phyloP scores from a whole-genome alignment of 1,140 invertebrate species.

The Macrobrachium nipponense region DNA sequence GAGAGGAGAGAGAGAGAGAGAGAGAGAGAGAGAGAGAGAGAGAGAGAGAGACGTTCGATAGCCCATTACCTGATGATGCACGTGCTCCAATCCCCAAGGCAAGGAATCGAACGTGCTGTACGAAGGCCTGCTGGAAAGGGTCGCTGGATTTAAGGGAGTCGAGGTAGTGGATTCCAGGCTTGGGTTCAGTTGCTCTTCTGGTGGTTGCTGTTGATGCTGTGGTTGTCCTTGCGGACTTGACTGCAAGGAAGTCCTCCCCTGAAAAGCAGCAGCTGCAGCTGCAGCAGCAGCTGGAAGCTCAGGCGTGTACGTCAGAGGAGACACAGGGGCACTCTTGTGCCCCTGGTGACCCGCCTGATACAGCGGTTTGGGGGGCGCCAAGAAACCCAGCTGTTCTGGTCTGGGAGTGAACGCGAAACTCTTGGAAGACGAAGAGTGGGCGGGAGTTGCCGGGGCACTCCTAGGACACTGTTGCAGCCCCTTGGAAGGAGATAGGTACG shows the following conservation, averaged over 20 bases:
- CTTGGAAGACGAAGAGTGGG: not conserved
- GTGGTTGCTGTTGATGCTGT: too few relatives aligned
- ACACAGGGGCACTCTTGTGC: not conserved
- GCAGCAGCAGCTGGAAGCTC: too few relatives aligned
- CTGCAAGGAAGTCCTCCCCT: too few relatives aligned
- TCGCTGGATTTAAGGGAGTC: constrained; percentile 15
- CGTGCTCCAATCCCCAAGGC: constrained; percentile 29
- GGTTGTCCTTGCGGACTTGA: too few relatives aligned
- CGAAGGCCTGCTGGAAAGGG: not conserved
- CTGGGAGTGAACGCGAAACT: not conserved
- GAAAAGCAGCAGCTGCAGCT: too few relatives aligned
- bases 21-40: not conserved
- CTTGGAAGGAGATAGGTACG: constrained; percentile 1
- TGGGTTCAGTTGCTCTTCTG: not conserved
- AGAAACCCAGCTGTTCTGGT: not conserved
- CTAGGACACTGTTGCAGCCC: not conserved
- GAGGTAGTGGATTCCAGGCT: not conserved
- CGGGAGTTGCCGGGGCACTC: constrained; percentile 22
- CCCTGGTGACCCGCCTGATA: not conserved
- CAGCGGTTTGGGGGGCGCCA: not conserved
- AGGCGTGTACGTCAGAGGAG: not conserved
- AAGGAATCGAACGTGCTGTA: constrained; percentile 43
- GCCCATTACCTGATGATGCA: constrained; percentile 35
- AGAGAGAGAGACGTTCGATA: not conserved
- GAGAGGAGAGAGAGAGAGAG: not conserved